phyloP scores from a whole-genome alignment of 2,888 invertebrate genomes.

The Chromoteleia sp. region DNA sequence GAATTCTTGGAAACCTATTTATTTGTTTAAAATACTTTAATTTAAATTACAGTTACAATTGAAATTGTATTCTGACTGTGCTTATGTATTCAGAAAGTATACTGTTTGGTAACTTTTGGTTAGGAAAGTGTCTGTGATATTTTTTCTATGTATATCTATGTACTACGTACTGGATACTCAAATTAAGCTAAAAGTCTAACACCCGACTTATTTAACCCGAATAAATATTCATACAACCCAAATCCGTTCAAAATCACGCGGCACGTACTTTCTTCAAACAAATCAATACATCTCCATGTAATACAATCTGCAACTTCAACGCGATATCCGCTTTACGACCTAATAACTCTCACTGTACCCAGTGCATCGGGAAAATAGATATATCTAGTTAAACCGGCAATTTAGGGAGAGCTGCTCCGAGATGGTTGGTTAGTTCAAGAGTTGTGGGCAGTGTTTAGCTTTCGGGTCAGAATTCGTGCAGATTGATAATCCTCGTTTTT shows the following conservation, averaged over 20 bases:
- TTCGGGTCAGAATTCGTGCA: conserved; percentile 7
- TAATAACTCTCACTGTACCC: conserved; percentile 55
- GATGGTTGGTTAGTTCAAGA: conserved; percentile 35
- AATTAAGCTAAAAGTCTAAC: conserved; percentile 28
- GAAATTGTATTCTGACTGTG: no score
- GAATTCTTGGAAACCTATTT: background rate
- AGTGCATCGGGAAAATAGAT: conserved; percentile 40
- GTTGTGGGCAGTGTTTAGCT: conserved; percentile 18
- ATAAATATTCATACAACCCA: conserved; percentile 52
- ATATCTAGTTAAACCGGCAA: conserved; percentile 45
- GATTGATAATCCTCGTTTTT: background rate
- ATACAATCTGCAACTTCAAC: conserved; percentile 58
- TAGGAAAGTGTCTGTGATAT: no score
- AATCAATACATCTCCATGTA: conserved; percentile 53
- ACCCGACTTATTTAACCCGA: conserved; percentile 32
- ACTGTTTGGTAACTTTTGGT: no score
- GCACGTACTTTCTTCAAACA: conserved; percentile 40
- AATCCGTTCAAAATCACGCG: conserved; percentile 25
- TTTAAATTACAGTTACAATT: no score
- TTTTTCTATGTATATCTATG: no score
- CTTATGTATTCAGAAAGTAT: no score
- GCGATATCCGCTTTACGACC: conserved; percentile 63
- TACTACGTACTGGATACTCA: no score
- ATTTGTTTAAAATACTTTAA: background rate
- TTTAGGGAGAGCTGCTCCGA: conserved; percentile 29